A percentile compares a stretch with the other conserved stretches of the same genome.
Conservation (phyloP, 2,888 invertebrate species). For the Bombylius major region DNA sequence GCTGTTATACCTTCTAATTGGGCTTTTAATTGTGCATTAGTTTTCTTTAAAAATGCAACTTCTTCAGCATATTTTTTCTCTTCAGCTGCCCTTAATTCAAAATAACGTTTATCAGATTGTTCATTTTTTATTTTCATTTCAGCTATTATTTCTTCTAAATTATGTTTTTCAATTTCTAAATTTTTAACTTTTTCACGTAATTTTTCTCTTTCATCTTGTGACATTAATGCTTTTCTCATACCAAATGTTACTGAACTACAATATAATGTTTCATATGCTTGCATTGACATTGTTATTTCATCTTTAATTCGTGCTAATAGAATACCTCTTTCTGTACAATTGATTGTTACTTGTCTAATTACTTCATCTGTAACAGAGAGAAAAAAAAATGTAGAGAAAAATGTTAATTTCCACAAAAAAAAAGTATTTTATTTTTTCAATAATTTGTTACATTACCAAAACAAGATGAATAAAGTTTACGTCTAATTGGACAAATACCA, state of each 20-base stretch:
- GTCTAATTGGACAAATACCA: slow-evolving; percentile 86
- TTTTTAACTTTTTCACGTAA: slow-evolving; percentile 60
- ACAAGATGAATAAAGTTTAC: slow-evolving; percentile 91
- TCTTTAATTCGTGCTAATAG: slow-evolving; percentile 83
- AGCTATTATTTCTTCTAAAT: slow-evolving; percentile 37
- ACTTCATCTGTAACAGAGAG: slow-evolving; percentile 68
- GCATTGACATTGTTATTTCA: slow-evolving; percentile 92
- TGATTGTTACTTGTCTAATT: slow-evolving; percentile 91
- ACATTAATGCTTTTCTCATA: slow-evolving; percentile 92
- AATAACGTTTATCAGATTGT: slow-evolving; percentile 67
- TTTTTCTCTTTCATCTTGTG: slow-evolving; percentile 59
- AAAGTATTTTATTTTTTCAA: not conserved
- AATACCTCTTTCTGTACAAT: slow-evolving; percentile 93
- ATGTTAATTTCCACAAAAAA: not conserved
- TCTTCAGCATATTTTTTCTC: slow-evolving; percentile 89
- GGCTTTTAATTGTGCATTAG: slow-evolving; percentile 86
- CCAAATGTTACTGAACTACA: slow-evolving; percentile 97
- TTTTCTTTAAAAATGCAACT: slow-evolving; percentile 81
- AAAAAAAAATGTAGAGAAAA: not conserved
- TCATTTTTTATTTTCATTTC: slow-evolving; percentile 62
- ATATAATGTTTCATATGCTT: slow-evolving; percentile 91
- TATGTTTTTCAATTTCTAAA: slow-evolving; percentile 41
- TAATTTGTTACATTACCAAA: slow-evolving; percentile 43
- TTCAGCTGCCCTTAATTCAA: slow-evolving; percentile 75
- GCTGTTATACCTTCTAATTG: slow-evolving; percentile 91